These are phyloP conservation scores for Oryctolagus cuniculus DNA, from an alignment of 2,113 vertebrate species.

Conservation along the genomic window DNA sequence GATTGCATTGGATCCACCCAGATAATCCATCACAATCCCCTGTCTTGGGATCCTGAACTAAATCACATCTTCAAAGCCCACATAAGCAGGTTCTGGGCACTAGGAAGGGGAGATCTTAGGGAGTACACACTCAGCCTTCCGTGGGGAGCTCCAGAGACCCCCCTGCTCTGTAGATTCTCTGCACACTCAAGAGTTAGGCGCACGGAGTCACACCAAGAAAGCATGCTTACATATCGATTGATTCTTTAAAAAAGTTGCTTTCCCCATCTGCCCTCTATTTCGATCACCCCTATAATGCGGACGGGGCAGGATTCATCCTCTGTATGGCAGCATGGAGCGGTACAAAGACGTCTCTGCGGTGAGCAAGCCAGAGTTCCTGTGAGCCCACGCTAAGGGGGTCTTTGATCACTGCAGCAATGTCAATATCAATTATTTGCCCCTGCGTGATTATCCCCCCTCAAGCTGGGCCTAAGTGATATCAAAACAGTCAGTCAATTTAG, in stretches of 20 bases:
- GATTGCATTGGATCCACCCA: not conserved
- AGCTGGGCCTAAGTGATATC: slow-evolving; percentile 71
- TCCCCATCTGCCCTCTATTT: not conserved
- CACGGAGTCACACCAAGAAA: not conserved
- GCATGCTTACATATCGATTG: not conserved
- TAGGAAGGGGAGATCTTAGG: not conserved
- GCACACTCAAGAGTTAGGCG: not conserved
- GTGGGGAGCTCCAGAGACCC: not conserved
- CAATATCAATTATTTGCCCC: slow-evolving; percentile 71
- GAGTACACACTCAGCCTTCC: not conserved
- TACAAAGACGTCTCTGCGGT: no score
- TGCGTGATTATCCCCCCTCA: slow-evolving; percentile 68
- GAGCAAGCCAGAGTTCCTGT: not conserved
- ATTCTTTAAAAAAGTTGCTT: not conserved
- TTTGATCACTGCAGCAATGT: slow-evolving; percentile 33
- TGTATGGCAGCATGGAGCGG: not conserved
- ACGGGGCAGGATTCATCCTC: not conserved
- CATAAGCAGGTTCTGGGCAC: not conserved
- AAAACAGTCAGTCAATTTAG: slow-evolving; percentile 72
- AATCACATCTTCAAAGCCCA: not conserved
- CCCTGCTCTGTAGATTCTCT: not conserved
- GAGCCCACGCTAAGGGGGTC: not conserved
- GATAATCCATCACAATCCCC: not conserved
- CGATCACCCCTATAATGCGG: accelerated
- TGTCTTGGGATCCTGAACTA: not conserved